Evolutionary conservation across 2,113 vertebrate species (phyloP), one percentile per base, ranked within the genome.

Genomic region (Nannobrachium achirus): DNA sequence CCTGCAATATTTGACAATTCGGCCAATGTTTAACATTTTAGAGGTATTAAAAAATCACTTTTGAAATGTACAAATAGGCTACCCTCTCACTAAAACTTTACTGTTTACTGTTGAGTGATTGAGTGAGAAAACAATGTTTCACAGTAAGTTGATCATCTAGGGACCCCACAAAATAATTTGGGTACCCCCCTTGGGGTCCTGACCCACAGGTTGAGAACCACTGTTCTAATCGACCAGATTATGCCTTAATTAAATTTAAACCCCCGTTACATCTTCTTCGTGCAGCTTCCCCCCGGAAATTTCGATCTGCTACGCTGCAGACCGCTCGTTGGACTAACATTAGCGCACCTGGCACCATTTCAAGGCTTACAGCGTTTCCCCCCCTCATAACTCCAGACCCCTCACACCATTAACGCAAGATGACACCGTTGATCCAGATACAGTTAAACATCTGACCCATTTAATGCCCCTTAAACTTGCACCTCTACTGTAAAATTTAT

Each of bases 381-480:
- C n/a, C 25, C 25, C 71, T 45, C 63, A 79, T 81, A 82, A 76
- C 41, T 56, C 25, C 71, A 70, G 50, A 86, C 58, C 62, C n/a
- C 59, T 71, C 64, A 76, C 67, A 61, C 75, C 74, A 72, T 85
- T 80, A 84, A 79, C 78, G 73, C 53, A 70, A n/a, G 73, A 88
- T 85, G 71, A 63, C 73, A 76, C 76, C 66, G 51, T 86, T 86
- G 84, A 89, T 84, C 77, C 66, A 68, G 53, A 73, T 76, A 74
- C 33, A 79, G 80, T 88, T 77, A 89, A 85, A 85, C 78, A 80
- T 82, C 74, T 85, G 80, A 86, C 80, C 73, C 79, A 83, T 89
- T 82, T 83, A 75, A 82, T 85, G 61, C 76, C 55, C 74, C 75
- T 78, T 71, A 76, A 33, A 80, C 85, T 64, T 61, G 64, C 62